phyloP scores from a whole-genome alignment of 1,140 invertebrate species.

The Ditylenchus dipsaci region DNA sequence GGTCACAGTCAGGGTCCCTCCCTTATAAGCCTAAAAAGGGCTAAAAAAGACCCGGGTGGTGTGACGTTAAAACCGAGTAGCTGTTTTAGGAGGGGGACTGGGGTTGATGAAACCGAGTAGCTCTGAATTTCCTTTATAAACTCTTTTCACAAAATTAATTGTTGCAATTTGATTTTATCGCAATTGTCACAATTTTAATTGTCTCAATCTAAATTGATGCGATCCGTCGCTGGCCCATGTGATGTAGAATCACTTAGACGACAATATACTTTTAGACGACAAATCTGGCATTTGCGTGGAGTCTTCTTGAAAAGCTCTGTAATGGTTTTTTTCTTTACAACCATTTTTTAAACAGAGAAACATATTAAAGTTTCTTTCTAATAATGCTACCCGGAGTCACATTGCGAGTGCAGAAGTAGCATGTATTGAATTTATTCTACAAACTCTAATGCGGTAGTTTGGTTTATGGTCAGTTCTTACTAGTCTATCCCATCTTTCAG shows the following conservation, averaged over 20 bases:
- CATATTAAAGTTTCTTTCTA: not conserved
- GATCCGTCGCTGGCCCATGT: too few species aligned
- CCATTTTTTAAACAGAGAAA: not conserved
- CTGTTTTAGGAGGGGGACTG: too few species aligned
- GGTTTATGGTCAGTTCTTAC: not conserved
- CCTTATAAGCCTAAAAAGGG: too few species aligned
- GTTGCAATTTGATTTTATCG: too few species aligned
- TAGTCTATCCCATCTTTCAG: slow-evolving; percentile 5
- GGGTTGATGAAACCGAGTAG: too few species aligned
- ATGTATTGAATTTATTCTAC: slow-evolving; percentile 37
- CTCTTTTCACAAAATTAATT: too few species aligned
- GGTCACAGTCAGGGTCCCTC: too few species aligned
- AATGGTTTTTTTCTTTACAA: not conserved
- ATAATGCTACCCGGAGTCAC: not conserved
- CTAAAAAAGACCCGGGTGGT: not conserved
- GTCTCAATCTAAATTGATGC: too few species aligned
- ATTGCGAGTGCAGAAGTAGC: not conserved
- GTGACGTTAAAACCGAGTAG: too few species aligned
- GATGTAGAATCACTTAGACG: too few species aligned
- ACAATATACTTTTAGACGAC: slow-evolving; percentile 11
- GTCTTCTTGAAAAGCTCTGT: slow-evolving; percentile 23
- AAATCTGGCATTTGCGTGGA: slow-evolving; percentile 27
- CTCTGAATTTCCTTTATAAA: too few species aligned
- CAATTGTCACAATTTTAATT: too few species aligned
- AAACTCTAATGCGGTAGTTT: slow-evolving; percentile 26